Base-by-base conservation (phyloP, 2,797 vertebrate species). In the Distichodus sexfasciatus region DNA sequence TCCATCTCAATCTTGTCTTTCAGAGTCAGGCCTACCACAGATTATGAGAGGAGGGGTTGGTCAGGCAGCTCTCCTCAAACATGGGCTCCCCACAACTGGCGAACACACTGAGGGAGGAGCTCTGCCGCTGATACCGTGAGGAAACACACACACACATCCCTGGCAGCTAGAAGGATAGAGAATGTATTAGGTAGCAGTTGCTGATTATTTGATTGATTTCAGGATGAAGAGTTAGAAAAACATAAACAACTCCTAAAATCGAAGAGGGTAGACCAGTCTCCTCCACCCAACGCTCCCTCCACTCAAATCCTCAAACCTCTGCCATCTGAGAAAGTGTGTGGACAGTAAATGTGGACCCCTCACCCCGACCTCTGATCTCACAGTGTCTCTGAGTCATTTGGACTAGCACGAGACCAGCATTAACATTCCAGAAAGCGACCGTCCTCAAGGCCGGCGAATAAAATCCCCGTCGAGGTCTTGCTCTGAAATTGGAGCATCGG, bases 11-110 rank as follows among this genome's bases (percentile, higher is more conserved):
- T n/a, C n/a, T n/a, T n/a, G n/a, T n/a, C n/a, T n/a, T n/a, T n/a
- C 96, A 23, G 95, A 96, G 80, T 98, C 96, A 0, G 96, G 95
- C 82, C 94, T 91, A 83, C 93, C 79, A 93, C 90, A 0, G 91
- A 92, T 77, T 88, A 86, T 0, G 88, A 90, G 88, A 90, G 75
- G 87, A 88, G 36, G 93, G 94, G 44, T 90, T 90, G 51, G 57
- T 91, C 60, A 80, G 66, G 81, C 79, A 1, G 79, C 81, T 6
- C 63, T 76, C n/a, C 19, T 82, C 80, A 0, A 82, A 85, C 48
- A 69, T 76, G 23, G 82, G 53, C 55, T 79, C 21, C 60, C 61
- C 23, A 57, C 43, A 47, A 76, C 50, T 62, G 47, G 75, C 21
- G 76, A 82, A 26, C 79, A 79, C 47, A 80, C 81, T 1, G 82